phyloP scores from a whole-genome alignment of 2,888 invertebrate species.

The Meta bourneti region DNA sequence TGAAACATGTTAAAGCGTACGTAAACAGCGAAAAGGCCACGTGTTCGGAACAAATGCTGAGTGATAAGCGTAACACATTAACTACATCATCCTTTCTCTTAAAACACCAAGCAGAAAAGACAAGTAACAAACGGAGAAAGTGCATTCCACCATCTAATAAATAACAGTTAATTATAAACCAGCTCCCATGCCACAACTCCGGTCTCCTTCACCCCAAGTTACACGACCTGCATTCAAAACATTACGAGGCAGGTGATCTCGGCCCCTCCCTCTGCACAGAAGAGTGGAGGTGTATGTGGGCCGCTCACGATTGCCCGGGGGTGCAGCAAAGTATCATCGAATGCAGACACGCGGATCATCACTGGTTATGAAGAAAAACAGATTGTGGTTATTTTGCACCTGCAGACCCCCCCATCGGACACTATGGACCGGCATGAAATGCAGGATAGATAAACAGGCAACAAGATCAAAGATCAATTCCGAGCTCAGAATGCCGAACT shows the following conservation, averaged over 20 bases:
- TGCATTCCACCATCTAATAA: neutral
- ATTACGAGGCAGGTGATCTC: slow-evolving; percentile 13
- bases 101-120: neutral
- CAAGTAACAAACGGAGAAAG: neutral
- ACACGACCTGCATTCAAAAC: slow-evolving; percentile 40
- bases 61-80: neutral
- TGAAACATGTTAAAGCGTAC: too few relatives aligned
- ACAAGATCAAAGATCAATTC: slow-evolving; percentile 28
- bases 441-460: slow-evolving; percentile 35
- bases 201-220: slow-evolving; percentile 9
- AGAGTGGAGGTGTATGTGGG: slow-evolving; percentile 29
- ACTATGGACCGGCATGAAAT: neutral
- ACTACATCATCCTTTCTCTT: neutral
- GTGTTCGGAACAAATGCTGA: neutral
- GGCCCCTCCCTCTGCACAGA: neutral
- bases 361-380: neutral
- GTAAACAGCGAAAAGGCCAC: neutral
- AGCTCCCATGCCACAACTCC: neutral
- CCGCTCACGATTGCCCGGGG: slow-evolving; percentile 1
- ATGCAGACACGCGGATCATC: neutral
- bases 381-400: slow-evolving; percentile 54
- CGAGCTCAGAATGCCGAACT: neutral
- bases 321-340: neutral
- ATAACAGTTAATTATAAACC: neutral
- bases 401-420: slow-evolving; percentile 1